These are phyloP conservation scores for Lasiurus borealis DNA, from an alignment of 2,113 vertebrate species.

Conservation along the genomic window DNA sequence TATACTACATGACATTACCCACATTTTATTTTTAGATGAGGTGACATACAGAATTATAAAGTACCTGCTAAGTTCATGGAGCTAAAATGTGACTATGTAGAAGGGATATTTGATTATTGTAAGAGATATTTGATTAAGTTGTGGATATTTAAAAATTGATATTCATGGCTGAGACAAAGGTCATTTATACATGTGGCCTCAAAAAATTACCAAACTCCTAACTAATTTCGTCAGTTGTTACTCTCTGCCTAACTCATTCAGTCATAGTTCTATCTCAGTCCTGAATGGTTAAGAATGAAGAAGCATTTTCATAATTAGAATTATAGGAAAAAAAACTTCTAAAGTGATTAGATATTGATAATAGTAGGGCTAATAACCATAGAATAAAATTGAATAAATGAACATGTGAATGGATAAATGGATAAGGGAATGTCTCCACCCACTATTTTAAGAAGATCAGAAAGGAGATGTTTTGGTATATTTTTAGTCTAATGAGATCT, in stretches of 20 bases:
- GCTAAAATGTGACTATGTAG: background rate
- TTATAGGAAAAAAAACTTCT: background rate
- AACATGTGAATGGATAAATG: background rate
- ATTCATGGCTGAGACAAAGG: background rate
- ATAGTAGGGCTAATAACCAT: background rate
- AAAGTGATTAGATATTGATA: background rate
- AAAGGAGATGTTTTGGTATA: background rate
- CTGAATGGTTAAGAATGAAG: background rate
- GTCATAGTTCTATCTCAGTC: background rate
- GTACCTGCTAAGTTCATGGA: background rate
- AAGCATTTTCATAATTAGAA: background rate
- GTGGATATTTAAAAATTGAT: slow-evolving; percentile 5
- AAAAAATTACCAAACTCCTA: background rate
- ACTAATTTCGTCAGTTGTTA: background rate
- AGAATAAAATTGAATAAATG: background rate
- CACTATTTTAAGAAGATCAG: background rate
- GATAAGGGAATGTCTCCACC: background rate
- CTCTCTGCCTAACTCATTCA: background rate
- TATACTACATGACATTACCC: background rate
- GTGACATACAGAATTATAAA: background rate
- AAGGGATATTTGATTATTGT: background rate
- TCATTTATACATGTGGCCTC: background rate
- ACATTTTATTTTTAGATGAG: background rate
- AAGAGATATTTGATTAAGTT: background rate
- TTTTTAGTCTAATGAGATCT: background rate